These are phyloP conservation scores for Orbicella faveolata DNA, from an alignment of 64 coral and sea anemone genomes.

Conservation along the genomic window DNA sequence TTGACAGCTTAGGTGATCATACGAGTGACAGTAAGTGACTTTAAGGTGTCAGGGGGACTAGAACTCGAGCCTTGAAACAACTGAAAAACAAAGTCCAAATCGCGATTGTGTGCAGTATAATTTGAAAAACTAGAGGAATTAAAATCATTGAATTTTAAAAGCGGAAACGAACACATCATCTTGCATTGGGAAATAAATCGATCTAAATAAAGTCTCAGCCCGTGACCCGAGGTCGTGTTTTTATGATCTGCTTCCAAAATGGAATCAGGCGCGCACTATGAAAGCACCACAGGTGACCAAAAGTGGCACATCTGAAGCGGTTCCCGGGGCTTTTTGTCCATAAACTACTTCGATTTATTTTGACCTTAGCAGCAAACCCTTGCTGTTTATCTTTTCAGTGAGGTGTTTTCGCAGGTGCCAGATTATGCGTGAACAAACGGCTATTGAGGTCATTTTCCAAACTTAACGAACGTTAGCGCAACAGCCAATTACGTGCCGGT, in stretches of 20 bases:
- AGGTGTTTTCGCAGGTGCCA: background rate
- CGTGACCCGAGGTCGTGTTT: background rate
- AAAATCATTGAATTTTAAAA: too few relatives aligned
- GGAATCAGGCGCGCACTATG: background rate
- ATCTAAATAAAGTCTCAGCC: background rate
- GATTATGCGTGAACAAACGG: background rate
- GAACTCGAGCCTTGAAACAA: background rate
- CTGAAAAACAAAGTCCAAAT: too few relatives aligned
- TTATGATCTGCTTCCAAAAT: background rate
- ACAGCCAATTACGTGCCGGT: background rate
- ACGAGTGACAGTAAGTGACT: background rate
- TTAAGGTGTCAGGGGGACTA: background rate
- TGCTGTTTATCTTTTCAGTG: conserved; percentile 3
- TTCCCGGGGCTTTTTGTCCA: background rate
- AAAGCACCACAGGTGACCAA: too few relatives aligned
- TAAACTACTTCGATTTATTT: background rate
- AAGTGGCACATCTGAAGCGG: background rate
- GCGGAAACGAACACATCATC: too few relatives aligned
- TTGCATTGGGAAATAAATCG: background rate
- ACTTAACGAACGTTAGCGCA: conserved; percentile 8
- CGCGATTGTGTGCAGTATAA: too few relatives aligned
- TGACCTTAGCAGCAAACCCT: background rate
- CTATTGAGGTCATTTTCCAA: conserved; percentile 43
- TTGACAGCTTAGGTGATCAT: background rate
- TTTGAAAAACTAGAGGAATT: too few relatives aligned